phyloP scores from a whole-genome alignment of 2,888 invertebrate genomes.

The Byasa hedistus region DNA sequence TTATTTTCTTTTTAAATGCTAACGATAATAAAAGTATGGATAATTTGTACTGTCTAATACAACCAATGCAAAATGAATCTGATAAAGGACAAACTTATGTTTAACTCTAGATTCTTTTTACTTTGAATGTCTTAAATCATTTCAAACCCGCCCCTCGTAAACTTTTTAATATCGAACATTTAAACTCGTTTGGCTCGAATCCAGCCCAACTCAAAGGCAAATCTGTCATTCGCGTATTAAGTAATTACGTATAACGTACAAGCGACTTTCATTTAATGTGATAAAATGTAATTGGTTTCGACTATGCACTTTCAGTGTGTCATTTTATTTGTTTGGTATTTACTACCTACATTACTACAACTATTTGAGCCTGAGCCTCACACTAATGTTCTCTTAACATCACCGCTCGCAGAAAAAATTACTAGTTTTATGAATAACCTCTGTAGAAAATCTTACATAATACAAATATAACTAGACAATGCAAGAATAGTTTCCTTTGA shows the following conservation, averaged over 20 bases:
- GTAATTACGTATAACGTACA: conserved; percentile 16
- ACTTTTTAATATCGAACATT: conserved; percentile 3
- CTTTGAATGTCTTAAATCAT: conserved; percentile 3
- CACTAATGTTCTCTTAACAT: no score
- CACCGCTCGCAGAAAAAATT: no score
- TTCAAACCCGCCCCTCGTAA: neutral
- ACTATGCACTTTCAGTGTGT: neutral
- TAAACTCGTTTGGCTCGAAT: conserved; percentile 12
- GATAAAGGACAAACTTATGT: neutral
- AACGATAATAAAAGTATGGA: no score
- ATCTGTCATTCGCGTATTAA: conserved; percentile 14
- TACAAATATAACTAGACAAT: neutral
- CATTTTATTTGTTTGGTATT: neutral
- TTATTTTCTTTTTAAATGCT: no score
- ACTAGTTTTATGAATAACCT: no score
- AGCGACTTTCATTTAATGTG: neutral
- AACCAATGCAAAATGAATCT: neutral
- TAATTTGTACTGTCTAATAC: neutral
- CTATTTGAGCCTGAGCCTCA: no score
- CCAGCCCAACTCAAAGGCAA: conserved; percentile 22
- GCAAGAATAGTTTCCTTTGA: neutral
- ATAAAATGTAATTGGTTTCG: neutral
- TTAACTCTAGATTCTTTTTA: neutral
- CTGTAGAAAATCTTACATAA: no score
- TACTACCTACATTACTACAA: neutral